Conservation (phyloP, 2,797 vertebrate genomes). For the Melanotaenia boesemani region DNA sequence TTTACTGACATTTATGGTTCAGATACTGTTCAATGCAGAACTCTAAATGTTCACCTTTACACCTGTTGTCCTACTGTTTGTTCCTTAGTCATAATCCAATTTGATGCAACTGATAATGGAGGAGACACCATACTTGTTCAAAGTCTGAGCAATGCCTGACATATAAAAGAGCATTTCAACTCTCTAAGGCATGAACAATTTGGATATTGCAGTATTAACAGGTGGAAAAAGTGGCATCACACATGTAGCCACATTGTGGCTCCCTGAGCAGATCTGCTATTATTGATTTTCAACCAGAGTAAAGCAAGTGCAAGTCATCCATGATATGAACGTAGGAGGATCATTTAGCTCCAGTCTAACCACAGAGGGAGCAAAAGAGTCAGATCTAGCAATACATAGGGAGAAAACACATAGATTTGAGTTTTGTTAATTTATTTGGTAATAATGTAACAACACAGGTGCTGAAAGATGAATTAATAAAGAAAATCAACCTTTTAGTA, state of each 20-base stretch:
- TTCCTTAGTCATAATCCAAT: neutral
- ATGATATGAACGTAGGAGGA: constrained; percentile 39
- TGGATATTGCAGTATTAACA: constrained; percentile 4
- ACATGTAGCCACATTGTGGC: constrained; percentile 37
- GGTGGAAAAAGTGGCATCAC: constrained; percentile 7
- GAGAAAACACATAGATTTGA: constrained; percentile 3
- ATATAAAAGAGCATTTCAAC: neutral
- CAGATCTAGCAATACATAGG: neutral
- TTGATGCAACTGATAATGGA: constrained; percentile 38
- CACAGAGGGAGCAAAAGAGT: constrained; percentile 10
- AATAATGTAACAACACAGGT: neutral
- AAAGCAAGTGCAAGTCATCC: constrained; percentile 62
- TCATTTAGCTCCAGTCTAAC: constrained; percentile 41
- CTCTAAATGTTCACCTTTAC: constrained; percentile 42
- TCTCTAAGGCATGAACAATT: neutral
- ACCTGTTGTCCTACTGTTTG: neutral
- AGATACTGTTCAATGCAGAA: neutral
- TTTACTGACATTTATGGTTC: constrained; percentile 17
- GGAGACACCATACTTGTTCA: constrained; percentile 23
- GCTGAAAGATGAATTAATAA: neutral
- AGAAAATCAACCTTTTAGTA: neutral
- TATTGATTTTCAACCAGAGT: constrained; percentile 54
- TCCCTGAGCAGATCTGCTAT: constrained; percentile 24
- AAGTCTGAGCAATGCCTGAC: constrained; percentile 36
- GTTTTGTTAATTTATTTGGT: neutral